Base-by-base conservation (phyloP, 1,140 invertebrate genomes). In the Ruditapes philippinarum region DNA sequence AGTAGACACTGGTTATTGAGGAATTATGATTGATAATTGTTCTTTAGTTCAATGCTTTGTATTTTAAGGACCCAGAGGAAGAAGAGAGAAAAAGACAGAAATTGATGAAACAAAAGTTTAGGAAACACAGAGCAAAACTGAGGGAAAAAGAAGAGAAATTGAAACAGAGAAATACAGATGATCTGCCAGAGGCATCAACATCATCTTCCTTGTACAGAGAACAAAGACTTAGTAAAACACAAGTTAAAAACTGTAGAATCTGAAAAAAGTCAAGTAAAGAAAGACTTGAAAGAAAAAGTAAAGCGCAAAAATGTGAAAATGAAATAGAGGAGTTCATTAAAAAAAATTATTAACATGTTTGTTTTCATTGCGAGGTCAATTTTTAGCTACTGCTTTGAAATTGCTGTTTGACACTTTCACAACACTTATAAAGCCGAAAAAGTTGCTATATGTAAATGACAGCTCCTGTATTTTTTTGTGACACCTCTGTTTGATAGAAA, bases 11-110 rank as follows among this genome's bases (percentile, higher is more conserved):
- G n/a, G n/a, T n/a, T n/a, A n/a, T n/a, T n/a, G n/a, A n/a, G n/a
- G n/a, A n/a, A n/a, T n/a, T n/a, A n/a, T n/a, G n/a, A n/a, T n/a
- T n/a, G n/a, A n/a, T n/a, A n/a, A n/a, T n/a, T n/a, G n/a, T n/a
- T n/a, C n/a, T n/a, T n/a, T n/a, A n/a, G n/a, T n/a, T n/a, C n/a
- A n/a, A n/a, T n/a, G n/a, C n/a, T n/a, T n/a, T n/a, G n/a, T n/a
- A 19, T 86, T 88, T 89, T 82, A 17, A 92, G 91, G 89, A 92
- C 78, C 91, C 91, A 51, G 91, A 92, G 1, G 80, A 90, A 42
- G 91, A 91, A 78, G 90, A 90, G 70, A 45, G 87, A 38, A 91
- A 92, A 62, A 91, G 89, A 85, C 74, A 87, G 79, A 91, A 88
- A 87, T 49, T 85, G 11, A 80, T 92, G 0, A 90, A 91, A 73